These are phyloP conservation scores for Leucoraja ocellata DNA, from an alignment of 2,797 vertebrate genomes.

Conservation along the genomic window DNA sequence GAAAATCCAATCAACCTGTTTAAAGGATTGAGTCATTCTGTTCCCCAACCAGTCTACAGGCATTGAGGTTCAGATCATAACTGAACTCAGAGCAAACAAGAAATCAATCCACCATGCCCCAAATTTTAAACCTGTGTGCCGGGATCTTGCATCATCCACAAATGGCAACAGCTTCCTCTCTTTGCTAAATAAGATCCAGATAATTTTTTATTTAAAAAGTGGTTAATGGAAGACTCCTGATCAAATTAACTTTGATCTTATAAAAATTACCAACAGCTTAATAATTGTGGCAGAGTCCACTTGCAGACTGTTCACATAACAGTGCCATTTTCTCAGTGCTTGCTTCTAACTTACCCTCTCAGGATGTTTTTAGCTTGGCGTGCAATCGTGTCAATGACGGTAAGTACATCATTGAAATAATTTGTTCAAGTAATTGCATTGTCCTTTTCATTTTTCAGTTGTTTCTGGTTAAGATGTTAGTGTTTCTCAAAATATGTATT, in stretches of 20 bases:
- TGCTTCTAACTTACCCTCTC: background rate
- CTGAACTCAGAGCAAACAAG: no score
- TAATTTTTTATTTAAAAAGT: constrained; percentile 20
- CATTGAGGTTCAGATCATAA: no score
- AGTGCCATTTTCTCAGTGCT: background rate
- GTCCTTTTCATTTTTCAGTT: background rate
- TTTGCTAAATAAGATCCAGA: background rate
- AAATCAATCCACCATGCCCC: no score
- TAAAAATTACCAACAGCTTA: background rate
- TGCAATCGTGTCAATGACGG: background rate
- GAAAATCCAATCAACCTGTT: no score
- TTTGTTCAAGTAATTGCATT: background rate
- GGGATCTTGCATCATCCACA: no score
- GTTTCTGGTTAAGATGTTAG: background rate
- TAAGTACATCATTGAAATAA: constrained; percentile 13
- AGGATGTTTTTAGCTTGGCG: background rate
- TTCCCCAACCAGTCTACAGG: no score
- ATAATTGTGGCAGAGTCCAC: background rate
- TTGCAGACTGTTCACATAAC: background rate
- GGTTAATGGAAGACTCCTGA: background rate
- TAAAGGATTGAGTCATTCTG: no score
- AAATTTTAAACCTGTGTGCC: no score
- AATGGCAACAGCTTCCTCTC: no score
- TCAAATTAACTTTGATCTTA: background rate
- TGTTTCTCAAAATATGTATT: background rate